Evolutionary conservation across 2,888 invertebrate genomes (phyloP), one percentile per base, ranked within the genome.

Genomic region (Gortyna flavago): DNA sequence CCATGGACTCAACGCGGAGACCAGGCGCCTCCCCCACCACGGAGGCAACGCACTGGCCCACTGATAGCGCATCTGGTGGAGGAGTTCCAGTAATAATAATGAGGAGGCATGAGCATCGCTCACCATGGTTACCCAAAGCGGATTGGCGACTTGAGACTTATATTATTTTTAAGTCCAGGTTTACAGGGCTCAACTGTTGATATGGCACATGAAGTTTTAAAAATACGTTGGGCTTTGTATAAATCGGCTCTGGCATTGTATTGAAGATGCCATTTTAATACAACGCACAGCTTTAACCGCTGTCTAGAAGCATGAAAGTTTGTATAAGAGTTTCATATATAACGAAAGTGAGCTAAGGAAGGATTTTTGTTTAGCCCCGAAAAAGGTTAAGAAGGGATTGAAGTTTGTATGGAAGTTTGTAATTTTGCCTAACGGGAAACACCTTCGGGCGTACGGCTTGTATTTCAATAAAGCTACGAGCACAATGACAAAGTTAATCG

Each of bases 1-100:
- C 93, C 94, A 96, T 92, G 0, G 96, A 94, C 88, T 96, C 96
- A 2, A 94, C 92, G 4, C 91, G 93, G 2, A 96, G 93, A 3
- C 96, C 96, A 2, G 96, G 96, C 25, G 96, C 95, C 79, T 96
- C 96, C n/a, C 96, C 96, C 21, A 95, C 92, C 57, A 96, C 94
- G 0, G 96, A 95, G n/a, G 96, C 94, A 38, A 96, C 93, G 74
- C 94, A 94, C 85, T 96, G 96, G 0, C 96, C 96, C 66, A 96
- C 95, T 18, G 93, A 84, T 70, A 93, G 90, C 2, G 96, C 93
- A 88, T 93, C 96, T 96, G 84, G 9, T n/a, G 13, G 35, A 61
- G 18, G 8, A 69, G 18, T 35, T 59, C 25, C 6, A 69, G 9
- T 16, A 54, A 25, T 25, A 54, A 25, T 25, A 54, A 54, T 54